These are phyloP conservation scores for Proterorhinus semilunaris DNA, from an alignment of 2,113 vertebrate genomes.

Conservation along the genomic window DNA sequence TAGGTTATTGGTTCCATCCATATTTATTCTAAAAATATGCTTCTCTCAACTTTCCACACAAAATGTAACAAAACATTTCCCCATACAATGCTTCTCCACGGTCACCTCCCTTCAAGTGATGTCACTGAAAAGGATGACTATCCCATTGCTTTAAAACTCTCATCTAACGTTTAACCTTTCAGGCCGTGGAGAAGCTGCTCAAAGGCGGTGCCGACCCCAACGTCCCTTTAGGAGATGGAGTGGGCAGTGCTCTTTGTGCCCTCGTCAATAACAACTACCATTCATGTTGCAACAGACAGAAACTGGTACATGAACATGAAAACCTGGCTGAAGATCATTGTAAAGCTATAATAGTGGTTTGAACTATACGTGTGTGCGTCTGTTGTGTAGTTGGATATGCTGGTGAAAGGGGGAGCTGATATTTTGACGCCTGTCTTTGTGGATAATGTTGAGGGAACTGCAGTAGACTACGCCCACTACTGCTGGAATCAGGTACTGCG, in stretches of 20 bases:
- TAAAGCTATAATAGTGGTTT: not conserved
- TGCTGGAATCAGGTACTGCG: slow-evolving; percentile 79
- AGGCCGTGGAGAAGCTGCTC: slow-evolving; percentile 83
- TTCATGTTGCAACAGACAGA: slow-evolving; percentile 55
- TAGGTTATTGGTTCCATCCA: too few species aligned
- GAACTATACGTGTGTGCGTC: not conserved
- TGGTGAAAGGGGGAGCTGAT: slow-evolving; percentile 75
- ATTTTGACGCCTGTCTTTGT: slow-evolving; percentile 78
- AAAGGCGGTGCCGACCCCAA: slow-evolving; percentile 81
- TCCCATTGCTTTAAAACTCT: not conserved
- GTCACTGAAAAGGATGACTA: too few species aligned
- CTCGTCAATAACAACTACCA: slow-evolving; percentile 75
- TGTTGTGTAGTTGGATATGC: slow-evolving; percentile 72
- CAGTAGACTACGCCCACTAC: slow-evolving; percentile 79
- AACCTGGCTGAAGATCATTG: too few species aligned
- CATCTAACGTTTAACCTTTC: not conserved
- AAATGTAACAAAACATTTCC: too few species aligned
- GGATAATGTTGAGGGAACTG: slow-evolving; percentile 74
- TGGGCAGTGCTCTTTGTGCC: slow-evolving; percentile 82
- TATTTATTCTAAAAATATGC: too few species aligned
- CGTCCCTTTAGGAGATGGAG: slow-evolving; percentile 64
- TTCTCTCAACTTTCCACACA: too few species aligned
- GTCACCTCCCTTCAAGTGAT: too few species aligned
- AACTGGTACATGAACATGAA: slow-evolving; percentile 71
- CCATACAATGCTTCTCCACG: too few species aligned